A percentile compares a stretch with the other conserved stretches of the same genome.
These are phyloP conservation scores for Corvus cornix DNA, from an alignment of 2,113 vertebrate genomes.

Conservation along the genomic window DNA sequence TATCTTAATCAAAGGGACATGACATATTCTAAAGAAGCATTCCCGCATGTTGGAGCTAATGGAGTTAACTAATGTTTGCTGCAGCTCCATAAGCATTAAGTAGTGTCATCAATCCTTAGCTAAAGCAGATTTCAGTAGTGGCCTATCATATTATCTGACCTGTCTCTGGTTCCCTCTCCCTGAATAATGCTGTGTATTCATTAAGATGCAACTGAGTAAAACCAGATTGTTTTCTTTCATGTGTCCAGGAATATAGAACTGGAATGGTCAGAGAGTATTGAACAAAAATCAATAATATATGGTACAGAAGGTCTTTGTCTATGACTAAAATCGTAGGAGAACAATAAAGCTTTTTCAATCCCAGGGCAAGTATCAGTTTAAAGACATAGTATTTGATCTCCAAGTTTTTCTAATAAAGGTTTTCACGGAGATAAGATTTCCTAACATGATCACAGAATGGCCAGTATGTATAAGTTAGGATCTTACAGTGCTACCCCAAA, in stretches of 20 bases:
- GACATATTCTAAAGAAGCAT: neutral
- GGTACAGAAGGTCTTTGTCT: neutral
- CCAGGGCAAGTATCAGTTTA: neutral
- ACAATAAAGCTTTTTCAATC: neutral
- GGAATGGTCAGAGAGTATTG: neutral
- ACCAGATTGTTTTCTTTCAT: neutral
- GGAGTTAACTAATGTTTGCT: constrained; percentile 19
- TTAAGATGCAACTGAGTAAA: neutral
- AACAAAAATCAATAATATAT: neutral
- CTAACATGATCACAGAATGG: neutral
- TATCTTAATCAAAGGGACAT: constrained; percentile 9
- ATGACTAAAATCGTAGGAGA: neutral
- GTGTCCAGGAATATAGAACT: neutral
- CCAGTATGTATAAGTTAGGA: neutral
- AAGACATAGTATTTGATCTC: neutral
- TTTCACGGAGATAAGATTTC: neutral
- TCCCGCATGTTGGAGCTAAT: neutral
- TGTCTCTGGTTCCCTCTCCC: neutral
- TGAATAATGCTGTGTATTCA: neutral
- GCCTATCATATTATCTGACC: neutral
- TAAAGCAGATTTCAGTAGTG: neutral
- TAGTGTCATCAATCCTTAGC: neutral
- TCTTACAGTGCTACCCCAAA: neutral
- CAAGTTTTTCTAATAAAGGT: neutral
- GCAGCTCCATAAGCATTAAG: neutral